These are phyloP conservation scores for Caranx melampygus DNA, from an alignment of 2,113 vertebrate species.

Conservation along the genomic window DNA sequence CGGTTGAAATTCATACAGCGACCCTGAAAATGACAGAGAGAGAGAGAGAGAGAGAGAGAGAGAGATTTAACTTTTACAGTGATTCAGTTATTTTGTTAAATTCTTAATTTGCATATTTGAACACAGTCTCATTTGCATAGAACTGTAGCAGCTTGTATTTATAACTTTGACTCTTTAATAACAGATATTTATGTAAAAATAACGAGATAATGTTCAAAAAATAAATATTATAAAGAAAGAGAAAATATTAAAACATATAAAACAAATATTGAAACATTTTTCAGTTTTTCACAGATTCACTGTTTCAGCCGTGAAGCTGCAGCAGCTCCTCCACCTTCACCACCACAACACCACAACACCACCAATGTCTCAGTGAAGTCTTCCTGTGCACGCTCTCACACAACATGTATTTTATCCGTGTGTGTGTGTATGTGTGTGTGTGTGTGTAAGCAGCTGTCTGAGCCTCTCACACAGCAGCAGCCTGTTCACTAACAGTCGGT, in stretches of 20 bases:
- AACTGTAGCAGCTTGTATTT: no score
- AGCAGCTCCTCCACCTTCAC: not conserved
- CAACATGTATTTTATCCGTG: slow-evolving; percentile 7
- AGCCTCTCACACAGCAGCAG: slow-evolving; percentile 29
- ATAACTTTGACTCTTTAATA: no score
- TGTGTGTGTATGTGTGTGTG: slow-evolving; percentile 35
- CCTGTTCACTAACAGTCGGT: slow-evolving; percentile 59
- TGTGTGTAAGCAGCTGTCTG: slow-evolving; percentile 31
- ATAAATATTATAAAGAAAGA: not conserved
- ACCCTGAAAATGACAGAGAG: slow-evolving; percentile 83
- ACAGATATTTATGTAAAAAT: no score
- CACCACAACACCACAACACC: no score
- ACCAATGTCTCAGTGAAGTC: not conserved
- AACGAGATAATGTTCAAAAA: not conserved
- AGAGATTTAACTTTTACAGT: not conserved
- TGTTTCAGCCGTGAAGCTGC: not conserved
- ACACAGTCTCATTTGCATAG: no score
- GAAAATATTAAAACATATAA: not conserved
- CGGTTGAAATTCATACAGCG: slow-evolving; percentile 94
- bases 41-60: no score
- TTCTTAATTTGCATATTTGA: no score
- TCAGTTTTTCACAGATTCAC: no score
- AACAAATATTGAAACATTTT: not conserved
- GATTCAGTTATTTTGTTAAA: no score
- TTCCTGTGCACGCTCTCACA: not conserved